These are phyloP conservation scores for Microvelia longipes DNA, from an alignment of 1,140 invertebrate species.

Conservation along the genomic window DNA sequence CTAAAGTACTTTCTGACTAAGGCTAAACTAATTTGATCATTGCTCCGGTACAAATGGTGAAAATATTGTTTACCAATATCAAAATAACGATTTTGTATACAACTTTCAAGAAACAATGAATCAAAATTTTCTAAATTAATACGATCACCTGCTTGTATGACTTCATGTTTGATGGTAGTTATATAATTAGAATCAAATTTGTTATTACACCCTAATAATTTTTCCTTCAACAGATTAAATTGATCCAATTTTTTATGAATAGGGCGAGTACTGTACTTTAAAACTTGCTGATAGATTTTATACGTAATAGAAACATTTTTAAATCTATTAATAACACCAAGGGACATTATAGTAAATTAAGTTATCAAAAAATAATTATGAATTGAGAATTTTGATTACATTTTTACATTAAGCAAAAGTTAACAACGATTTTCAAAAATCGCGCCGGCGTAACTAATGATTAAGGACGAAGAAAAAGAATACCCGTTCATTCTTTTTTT, in stretches of 20 bases:
- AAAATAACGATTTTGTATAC: conserved; percentile 2
- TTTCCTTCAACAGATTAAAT: not conserved
- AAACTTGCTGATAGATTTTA: too few relatives aligned
- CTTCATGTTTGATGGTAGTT: not conserved
- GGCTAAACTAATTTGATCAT: conserved; percentile 19
- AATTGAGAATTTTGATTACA: too few relatives aligned
- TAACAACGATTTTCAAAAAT: too few relatives aligned
- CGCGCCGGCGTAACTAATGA: too few relatives aligned
- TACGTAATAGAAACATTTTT: too few relatives aligned
- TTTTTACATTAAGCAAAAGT: too few relatives aligned
- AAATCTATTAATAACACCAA: too few relatives aligned
- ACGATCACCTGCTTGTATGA: not conserved
- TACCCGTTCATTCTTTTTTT: too few relatives aligned
- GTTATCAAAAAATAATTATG: too few relatives aligned
- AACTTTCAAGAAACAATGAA: conserved; percentile 3
- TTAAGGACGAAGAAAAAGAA: too few relatives aligned
- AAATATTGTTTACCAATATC: conserved; percentile 1
- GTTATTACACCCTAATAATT: not conserved
- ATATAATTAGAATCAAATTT: not conserved
- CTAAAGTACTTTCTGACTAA: conserved; percentile 36
- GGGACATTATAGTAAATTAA: too few relatives aligned
- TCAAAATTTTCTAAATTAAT: conserved; percentile 8
- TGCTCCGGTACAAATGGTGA: not conserved
- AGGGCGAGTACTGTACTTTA: too few relatives aligned
- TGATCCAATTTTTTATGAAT: not conserved